phyloP scores from a whole-genome alignment of 1,140 invertebrate genomes.

The Trachymyrmex septentrionalis region DNA sequence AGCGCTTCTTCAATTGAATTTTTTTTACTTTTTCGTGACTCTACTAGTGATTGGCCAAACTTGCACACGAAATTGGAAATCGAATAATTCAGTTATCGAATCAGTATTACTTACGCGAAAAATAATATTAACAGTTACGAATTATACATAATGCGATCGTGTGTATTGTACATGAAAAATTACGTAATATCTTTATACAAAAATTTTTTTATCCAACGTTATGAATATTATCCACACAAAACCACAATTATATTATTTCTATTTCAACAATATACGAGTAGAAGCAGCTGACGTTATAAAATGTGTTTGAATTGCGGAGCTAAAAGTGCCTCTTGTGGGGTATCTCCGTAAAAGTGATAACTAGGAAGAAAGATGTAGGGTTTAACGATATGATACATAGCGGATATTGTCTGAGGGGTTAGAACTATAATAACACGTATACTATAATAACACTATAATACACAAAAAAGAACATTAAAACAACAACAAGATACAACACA shows the following conservation, averaged over 20 bases:
- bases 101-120: not conserved
- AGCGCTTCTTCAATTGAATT: not conserved
- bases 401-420: slow-evolving; percentile 24
- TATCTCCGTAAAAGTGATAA: slow-evolving; percentile 18
- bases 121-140: not conserved
- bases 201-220: not conserved
- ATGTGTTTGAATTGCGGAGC: slow-evolving; percentile 21
- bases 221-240: not conserved
- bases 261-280: not conserved
- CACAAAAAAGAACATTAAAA: slow-evolving; percentile 47
- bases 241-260: not conserved
- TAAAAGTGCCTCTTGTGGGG: not conserved
- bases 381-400: slow-evolving; percentile 52
- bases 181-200: not conserved
- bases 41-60: not conserved
- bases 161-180: not conserved
- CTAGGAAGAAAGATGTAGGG: slow-evolving; percentile 47
- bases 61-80: not conserved
- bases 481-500: slow-evolving; percentile 21
- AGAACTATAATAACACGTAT: slow-evolving; percentile 51
- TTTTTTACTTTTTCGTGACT: slow-evolving; percentile 21
- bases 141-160: not conserved
- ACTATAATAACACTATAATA: slow-evolving; percentile 46
- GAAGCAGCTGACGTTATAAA: slow-evolving; percentile 16
- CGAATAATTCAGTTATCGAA: not conserved